These are phyloP conservation scores for Crioceris asparagi DNA, from an alignment of 2,888 invertebrate genomes.

Conservation along the genomic window DNA sequence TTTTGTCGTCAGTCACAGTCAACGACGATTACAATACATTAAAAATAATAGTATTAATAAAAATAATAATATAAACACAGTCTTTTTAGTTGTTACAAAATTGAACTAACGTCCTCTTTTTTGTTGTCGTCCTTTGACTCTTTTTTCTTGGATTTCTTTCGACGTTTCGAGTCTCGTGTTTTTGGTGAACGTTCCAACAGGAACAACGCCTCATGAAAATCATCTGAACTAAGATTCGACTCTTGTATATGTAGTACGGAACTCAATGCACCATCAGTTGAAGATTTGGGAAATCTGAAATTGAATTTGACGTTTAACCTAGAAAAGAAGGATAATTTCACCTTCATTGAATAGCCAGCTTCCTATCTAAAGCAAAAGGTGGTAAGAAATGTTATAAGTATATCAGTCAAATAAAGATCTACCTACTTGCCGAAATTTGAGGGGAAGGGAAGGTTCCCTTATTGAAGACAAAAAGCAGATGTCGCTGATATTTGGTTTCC, in stretches of 20 bases:
- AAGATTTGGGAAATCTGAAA: slow-evolving; percentile 43
- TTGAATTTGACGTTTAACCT: neutral
- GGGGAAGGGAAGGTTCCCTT: too few relatives aligned
- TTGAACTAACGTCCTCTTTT: slow-evolving; percentile 41
- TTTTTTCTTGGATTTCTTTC: slow-evolving; percentile 41
- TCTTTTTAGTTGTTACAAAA: slow-evolving; percentile 31
- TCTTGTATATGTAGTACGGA: slow-evolving; percentile 47
- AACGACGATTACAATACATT: too few relatives aligned
- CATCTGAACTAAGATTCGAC: slow-evolving; percentile 45
- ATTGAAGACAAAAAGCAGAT: too few relatives aligned
- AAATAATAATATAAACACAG: too few relatives aligned
- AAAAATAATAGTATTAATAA: too few relatives aligned
- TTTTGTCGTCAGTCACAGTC: too few relatives aligned
- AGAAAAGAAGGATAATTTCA: neutral
- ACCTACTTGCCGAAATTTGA: too few relatives aligned
- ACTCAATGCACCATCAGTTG: slow-evolving; percentile 47
- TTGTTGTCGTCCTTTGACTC: slow-evolving; percentile 37
- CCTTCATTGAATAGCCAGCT: too few relatives aligned
- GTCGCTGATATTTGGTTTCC: too few relatives aligned
- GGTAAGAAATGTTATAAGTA: too few relatives aligned
- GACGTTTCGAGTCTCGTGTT: slow-evolving; percentile 39
- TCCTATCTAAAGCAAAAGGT: too few relatives aligned
- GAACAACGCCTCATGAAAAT: slow-evolving; percentile 47
- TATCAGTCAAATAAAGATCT: too few relatives aligned
- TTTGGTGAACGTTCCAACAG: slow-evolving; percentile 44